phyloP scores from a whole-genome alignment of 1,140 invertebrate species.

The Palaemon carinicauda region DNA sequence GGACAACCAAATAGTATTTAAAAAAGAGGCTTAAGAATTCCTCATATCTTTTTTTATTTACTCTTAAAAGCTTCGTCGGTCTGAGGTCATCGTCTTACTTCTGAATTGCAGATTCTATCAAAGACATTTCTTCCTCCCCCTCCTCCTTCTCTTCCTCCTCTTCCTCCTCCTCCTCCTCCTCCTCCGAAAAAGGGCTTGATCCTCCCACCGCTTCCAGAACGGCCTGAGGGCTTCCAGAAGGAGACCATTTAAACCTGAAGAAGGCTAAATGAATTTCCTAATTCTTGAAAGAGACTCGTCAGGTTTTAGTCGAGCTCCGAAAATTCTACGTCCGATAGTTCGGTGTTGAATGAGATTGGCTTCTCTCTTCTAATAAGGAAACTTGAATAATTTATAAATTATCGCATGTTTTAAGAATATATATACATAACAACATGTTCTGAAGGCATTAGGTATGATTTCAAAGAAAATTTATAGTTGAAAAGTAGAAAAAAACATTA shows the following conservation, averaged over 20 bases:
- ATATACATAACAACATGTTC: neutral
- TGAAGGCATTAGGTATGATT: neutral
- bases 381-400: too few species aligned
- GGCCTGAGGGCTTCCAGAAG: constrained; percentile 30
- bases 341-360: neutral
- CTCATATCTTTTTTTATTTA: too few species aligned
- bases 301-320: neutral
- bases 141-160: neutral
- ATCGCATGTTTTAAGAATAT: neutral
- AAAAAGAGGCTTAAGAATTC: too few species aligned
- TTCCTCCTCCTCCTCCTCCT: neutral
- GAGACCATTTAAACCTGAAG: constrained; percentile 37
- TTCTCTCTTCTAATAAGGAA: neutral
- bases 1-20: too few species aligned
- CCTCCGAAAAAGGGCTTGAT: neutral
- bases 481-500: neutral
- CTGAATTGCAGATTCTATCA: neutral
- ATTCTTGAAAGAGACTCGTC: constrained; percentile 44
- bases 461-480: neutral
- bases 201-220: neutral
- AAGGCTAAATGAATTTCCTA: constrained; percentile 35
- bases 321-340: neutral
- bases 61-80: too few species aligned
- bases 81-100: too few species aligned
- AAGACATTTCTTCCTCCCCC: neutral